These are phyloP conservation scores for Acestrorhynchus altus DNA, from an alignment of 2,797 vertebrate species.

Conservation along the genomic window DNA sequence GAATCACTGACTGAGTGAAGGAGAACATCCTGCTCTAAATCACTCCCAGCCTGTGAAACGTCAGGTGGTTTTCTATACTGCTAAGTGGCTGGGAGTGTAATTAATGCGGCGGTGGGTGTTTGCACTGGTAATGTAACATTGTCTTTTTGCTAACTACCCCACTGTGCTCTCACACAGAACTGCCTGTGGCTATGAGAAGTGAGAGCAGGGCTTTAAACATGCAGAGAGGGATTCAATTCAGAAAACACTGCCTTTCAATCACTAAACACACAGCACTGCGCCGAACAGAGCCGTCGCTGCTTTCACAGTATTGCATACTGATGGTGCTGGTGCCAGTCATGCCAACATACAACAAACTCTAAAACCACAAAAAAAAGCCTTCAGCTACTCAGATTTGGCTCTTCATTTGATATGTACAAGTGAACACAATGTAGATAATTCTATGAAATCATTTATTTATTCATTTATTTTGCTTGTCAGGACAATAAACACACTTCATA, in stretches of 20 bases:
- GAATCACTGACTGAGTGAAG: slow-evolving; percentile 20
- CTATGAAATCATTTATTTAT: too few species aligned
- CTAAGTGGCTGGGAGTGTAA: slow-evolving; percentile 37
- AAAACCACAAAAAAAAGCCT: too few species aligned
- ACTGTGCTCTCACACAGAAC: slow-evolving; percentile 61
- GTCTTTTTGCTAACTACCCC: slow-evolving; percentile 62
- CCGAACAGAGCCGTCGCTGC: background rate
- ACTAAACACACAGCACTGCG: background rate
- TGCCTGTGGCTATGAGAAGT: slow-evolving; percentile 63
- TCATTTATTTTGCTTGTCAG: too few species aligned
- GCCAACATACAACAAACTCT: background rate
- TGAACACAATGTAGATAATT: too few species aligned
- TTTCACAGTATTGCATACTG: background rate
- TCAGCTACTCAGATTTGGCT: too few species aligned
- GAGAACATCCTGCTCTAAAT: slow-evolving; percentile 15
- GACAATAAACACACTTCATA: too few species aligned
- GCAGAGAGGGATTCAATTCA: background rate
- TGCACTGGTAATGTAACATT: slow-evolving; percentile 66
- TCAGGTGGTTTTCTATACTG: background rate
- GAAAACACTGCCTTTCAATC: background rate
- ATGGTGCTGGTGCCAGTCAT: background rate
- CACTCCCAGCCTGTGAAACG: background rate
- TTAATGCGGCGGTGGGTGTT: slow-evolving; percentile 54
- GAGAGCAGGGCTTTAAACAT: slow-evolving; percentile 30
- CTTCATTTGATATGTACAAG: too few species aligned